Evolutionary conservation across 2,888 invertebrate species (phyloP), one percentile per base, ranked within the genome.

Genomic region (Drosophila cognata): DNA sequence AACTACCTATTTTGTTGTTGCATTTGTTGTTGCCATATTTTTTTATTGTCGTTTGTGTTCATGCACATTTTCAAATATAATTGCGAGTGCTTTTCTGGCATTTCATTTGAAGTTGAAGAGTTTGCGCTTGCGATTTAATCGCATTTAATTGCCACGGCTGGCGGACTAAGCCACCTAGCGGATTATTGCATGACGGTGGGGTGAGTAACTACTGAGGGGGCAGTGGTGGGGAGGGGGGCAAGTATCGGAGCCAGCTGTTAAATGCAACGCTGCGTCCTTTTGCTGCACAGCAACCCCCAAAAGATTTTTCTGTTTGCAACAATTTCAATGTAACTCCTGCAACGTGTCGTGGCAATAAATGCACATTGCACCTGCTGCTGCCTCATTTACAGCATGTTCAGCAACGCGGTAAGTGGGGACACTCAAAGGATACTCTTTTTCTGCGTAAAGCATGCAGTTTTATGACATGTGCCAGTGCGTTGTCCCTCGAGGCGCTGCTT

Each of bases 1-100:
- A 64, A 43, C 28, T 67, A 35, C 11, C 56, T 43, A 43, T 71
- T 55, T 33, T 61, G 16, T 66, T 67, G 53, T 59, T 60, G 59
- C 31, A 60, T 46, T 41, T 66, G 70, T 68, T 71, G 66, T 77
- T 70, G 71, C 75, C 71, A 85, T 88, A 85, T 81, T 72, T 88
- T 84, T 85, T 84, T 79, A 76, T 76, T 79, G 78, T 79, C 76
- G 79, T 69, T 66, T 66, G 76, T 66, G 33, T 77, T 58, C 74
- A 69, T 80, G 86, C 84, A 85, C 86, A 83, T 74, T 85, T 85
- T 85, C 85, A 79, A 88, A 85, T 88, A 88, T 85, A 85, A 85
- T 85, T 85, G 88, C 88, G 73, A 79, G 73, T 69, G 80, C 79
- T 82, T 82, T 79, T 79, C 71, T 79, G 84, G 86, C 79, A 87